A percentile compares a stretch with the other conserved stretches of the same genome.
Evolutionary conservation across 2,113 vertebrate species (phyloP).

Genomic region (Dromaius novaehollandiae): DNA sequence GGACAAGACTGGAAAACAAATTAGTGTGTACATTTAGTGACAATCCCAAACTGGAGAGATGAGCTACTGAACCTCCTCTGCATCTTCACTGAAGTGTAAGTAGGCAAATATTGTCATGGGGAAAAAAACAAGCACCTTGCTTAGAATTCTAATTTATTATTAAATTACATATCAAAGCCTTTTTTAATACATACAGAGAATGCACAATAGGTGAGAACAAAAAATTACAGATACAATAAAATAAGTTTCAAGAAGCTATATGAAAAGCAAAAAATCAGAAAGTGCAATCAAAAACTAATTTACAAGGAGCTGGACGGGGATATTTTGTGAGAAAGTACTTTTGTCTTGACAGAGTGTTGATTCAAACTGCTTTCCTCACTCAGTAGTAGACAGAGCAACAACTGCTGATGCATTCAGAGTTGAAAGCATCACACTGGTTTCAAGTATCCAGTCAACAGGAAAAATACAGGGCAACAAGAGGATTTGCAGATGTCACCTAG

Average conservation of each 20-base stretch:
- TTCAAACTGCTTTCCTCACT: background rate
- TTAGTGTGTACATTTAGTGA: fast-evolving
- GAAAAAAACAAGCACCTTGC: conserved; percentile 45
- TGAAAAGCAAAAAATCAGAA: conserved; percentile 76
- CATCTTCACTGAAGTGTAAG: background rate
- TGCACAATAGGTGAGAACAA: conserved; percentile 78
- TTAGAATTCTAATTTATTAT: conserved; percentile 85
- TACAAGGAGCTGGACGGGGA: conserved; percentile 18
- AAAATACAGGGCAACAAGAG: background rate
- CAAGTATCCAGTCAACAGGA: background rate
- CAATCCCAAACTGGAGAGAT: background rate
- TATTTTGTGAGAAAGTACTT: conserved; percentile 43
- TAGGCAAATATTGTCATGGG: background rate
- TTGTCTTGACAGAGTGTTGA: background rate
- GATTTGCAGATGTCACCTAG: background rate
- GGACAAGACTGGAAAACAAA: background rate
- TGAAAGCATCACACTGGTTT: background rate
- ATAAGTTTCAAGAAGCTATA: conserved; percentile 65
- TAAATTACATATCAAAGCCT: conserved; percentile 86
- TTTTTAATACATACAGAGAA: conserved; percentile 80
- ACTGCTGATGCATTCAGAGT: background rate
- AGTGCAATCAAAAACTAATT: conserved; percentile 75
- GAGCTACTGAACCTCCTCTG: background rate
- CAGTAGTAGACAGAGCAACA: background rate
- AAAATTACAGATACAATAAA: conserved; percentile 81